phyloP scores from a whole-genome alignment of 2,888 invertebrate genomes.

The Lithophane ornitopus region DNA sequence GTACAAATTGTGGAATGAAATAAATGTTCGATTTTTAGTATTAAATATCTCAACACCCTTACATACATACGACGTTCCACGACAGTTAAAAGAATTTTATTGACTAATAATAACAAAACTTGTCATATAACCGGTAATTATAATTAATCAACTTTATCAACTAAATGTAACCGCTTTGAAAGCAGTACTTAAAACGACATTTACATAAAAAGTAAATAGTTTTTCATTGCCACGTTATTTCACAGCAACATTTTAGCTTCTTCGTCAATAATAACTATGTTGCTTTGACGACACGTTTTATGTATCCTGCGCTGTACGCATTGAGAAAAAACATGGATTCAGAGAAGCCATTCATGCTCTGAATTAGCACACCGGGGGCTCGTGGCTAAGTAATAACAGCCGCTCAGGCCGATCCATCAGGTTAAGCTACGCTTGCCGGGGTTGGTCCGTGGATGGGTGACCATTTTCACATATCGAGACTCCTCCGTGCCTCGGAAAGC shows the following conservation, averaged over 20 bases:
- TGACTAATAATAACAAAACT: slow-evolving; percentile 1
- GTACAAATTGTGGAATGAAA: slow-evolving; percentile 1
- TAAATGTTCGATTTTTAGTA: not conserved
- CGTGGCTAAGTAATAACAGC: no score
- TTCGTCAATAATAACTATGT: not conserved
- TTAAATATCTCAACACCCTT: not conserved
- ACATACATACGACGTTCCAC: not conserved
- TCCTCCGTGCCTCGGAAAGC: no score
- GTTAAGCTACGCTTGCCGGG: no score
- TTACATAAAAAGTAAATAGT: slow-evolving; percentile 15
- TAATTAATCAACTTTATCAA: not conserved
- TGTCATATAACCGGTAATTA: slow-evolving; percentile 12
- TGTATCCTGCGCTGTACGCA: not conserved
- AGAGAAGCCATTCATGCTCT: slow-evolving; percentile 23
- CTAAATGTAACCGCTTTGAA: not conserved
- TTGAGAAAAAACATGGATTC: slow-evolving; percentile 20
- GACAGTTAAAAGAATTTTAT: not conserved
- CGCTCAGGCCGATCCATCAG: no score
- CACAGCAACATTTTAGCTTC: slow-evolving; percentile 3
- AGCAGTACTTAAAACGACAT: not conserved
- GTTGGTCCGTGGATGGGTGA: no score
- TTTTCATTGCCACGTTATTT: not conserved
- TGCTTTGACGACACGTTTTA: slow-evolving; percentile 19
- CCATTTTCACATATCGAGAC: no score
- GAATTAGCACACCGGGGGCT: slow-evolving; percentile 13